These are phyloP conservation scores for Scolopax bukidnonensis DNA, from an alignment of 2,797 vertebrate species.

Conservation along the genomic window DNA sequence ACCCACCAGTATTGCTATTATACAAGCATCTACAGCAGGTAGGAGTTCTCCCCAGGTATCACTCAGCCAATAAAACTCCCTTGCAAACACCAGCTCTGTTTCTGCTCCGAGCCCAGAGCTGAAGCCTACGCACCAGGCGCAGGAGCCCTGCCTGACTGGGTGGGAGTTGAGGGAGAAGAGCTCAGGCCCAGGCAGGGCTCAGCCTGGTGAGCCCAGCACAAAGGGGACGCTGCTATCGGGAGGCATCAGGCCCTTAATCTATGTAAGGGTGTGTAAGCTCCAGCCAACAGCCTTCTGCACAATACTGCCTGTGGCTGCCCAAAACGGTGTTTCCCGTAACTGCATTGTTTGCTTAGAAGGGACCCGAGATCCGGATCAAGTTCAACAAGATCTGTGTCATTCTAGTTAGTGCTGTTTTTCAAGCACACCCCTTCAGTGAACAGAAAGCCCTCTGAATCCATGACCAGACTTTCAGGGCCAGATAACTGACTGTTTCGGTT, in stretches of 20 bases:
- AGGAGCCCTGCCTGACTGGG: not conserved
- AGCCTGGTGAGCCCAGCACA: slow-evolving; percentile 15
- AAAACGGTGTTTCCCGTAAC: slow-evolving; percentile 33
- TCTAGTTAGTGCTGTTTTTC: slow-evolving; percentile 56
- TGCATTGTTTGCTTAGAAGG: slow-evolving; percentile 60
- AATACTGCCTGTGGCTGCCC: not conserved
- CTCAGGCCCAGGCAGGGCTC: not conserved
- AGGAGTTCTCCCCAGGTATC: accelerated
- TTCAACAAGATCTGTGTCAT: slow-evolving; percentile 69
- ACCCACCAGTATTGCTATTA: not conserved
- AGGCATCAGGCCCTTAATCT: slow-evolving; percentile 36
- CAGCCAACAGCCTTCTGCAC: slow-evolving; percentile 34
- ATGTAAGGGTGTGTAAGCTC: slow-evolving; percentile 12
- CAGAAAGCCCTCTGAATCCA: slow-evolving; percentile 71
- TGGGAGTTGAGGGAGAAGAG: not conserved
- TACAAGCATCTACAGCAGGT: not conserved
- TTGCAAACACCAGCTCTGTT: not conserved
- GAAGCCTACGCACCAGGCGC: accelerated
- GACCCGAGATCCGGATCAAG: slow-evolving; percentile 58
- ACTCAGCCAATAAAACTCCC: not conserved
- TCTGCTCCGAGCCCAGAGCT: not conserved
- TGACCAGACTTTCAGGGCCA: slow-evolving; percentile 75
- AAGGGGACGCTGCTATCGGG: slow-evolving; percentile 1
- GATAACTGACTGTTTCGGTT: slow-evolving; percentile 76
- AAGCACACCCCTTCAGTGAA: slow-evolving; percentile 66